These are phyloP conservation scores for Sphaerophoria rueppellii DNA, from an alignment of 2,888 invertebrate genomes.

Conservation along the genomic window DNA sequence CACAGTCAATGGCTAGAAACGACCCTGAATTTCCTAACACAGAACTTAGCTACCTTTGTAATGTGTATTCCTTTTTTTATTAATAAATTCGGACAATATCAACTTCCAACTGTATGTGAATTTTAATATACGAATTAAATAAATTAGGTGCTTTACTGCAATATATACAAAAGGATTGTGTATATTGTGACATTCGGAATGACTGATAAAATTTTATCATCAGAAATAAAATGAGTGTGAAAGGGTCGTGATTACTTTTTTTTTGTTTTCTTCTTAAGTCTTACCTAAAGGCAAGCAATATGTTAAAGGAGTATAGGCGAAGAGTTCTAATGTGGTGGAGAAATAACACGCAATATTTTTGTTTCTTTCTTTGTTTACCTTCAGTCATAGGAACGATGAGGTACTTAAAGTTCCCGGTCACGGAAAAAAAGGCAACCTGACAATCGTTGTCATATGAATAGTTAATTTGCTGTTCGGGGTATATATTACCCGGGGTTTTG, in stretches of 20 bases:
- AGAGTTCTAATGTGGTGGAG: neutral
- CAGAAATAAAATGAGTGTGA: slow-evolving; percentile 27
- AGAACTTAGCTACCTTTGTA: neutral
- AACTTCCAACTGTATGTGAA: slow-evolving; percentile 43
- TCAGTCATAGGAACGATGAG: neutral
- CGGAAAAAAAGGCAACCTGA: slow-evolving; percentile 20
- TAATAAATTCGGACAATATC: slow-evolving; percentile 4
- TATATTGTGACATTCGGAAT: slow-evolving; percentile 16
- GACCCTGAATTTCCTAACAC: too few relatives aligned
- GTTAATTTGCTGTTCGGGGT: slow-evolving; percentile 26
- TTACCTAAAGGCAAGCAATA: neutral
- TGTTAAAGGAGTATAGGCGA: neutral
- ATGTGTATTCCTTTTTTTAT: neutral
- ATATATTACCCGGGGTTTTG: neutral
- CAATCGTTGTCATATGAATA: slow-evolving; percentile 41
- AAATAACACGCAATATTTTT: slow-evolving; percentile 7
- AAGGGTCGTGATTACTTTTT: slow-evolving; percentile 37
- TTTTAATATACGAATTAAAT: slow-evolving; percentile 50
- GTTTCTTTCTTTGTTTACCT: neutral
- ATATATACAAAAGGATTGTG: slow-evolving; percentile 17
- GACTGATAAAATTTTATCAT: slow-evolving; percentile 40
- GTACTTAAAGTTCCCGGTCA: slow-evolving; percentile 24
- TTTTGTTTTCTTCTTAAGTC: neutral
- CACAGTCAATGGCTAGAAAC: too few relatives aligned
- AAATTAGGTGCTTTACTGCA: slow-evolving; percentile 22